Evolutionary conservation across 2,888 invertebrate genomes (phyloP), one percentile per base, ranked within the genome.

Genomic region (Abscondita cerata): DNA sequence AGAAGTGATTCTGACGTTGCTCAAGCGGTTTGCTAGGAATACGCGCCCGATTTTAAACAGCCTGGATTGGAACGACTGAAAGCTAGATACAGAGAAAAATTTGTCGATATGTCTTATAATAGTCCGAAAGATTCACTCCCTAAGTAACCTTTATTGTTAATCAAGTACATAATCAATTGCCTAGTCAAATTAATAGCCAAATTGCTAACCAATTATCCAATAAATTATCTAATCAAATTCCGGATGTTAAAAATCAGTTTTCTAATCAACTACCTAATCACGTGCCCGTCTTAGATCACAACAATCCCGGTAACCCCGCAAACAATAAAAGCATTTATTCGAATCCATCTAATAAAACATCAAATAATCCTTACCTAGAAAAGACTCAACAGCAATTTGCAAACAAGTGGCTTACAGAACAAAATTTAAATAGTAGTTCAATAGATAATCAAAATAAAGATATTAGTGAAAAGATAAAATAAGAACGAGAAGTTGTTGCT

Each of bases 31-130:
- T 98, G 98, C 58, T 93, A 93, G 78, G 96, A 98, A 82, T 97
- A 96, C 80, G 98, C 98, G 41, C 97, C 99, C 46, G 97, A 98
- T 81, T 98, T 98, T 83, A 93, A 93, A 79, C 95, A 95, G 78
- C 94, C 95, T 62, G 92, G 93, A 75, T 72, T 88, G 59, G 87
- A 87, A 68, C 81, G 85, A 63, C 81, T 86, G 58, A 89, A 84
- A 76, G 79, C 56, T 75, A 78, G 20, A 68, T 74, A 62, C 67
- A 57, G 66, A 54, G 58, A 69, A 11, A 68, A 65, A 52, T 68
- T 48, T 51, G 59, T 48, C 1, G 63, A 60, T 38, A 34, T 56
- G 2, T 34, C 50, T 8, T 50, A 66, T 50, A 46, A 64, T 62
- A 36, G 66, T 64, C 44, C 72, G 71, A 76, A 60, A 78, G 80